Percentiles rank a stretch among this genome's conserved stretches.
phyloP scores from a whole-genome alignment of 1,140 invertebrate species.

The Drosophila willistoni region DNA sequence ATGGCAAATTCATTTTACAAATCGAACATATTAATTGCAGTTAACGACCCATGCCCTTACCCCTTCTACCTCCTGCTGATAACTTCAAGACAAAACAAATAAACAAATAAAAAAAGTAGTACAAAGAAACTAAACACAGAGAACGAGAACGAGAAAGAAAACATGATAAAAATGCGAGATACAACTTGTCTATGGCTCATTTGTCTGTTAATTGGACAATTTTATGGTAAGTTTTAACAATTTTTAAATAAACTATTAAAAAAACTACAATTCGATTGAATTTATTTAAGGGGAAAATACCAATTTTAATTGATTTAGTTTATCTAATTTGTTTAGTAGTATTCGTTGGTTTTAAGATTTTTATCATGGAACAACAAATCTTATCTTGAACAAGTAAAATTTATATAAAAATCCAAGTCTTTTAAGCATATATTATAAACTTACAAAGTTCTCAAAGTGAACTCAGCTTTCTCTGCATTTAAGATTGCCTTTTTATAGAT shows the following conservation, averaged over 20 bases:
- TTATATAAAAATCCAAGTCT: no score
- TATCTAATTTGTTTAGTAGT: no score
- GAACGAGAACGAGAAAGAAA: constrained; percentile 1
- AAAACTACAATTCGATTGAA: not conserved
- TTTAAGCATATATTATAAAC: no score
- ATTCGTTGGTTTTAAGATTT: no score
- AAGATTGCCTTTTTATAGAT: no score
- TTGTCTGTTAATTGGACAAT: constrained; percentile 66
- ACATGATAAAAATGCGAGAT: constrained; percentile 53
- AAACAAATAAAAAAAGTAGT: constrained; percentile 27
- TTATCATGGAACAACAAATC: no score
- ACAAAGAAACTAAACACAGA: constrained; percentile 18
- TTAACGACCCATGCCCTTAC: constrained; percentile 70
- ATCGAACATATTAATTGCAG: constrained; percentile 76
- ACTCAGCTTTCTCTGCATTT: no score
- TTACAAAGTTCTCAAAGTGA: no score
- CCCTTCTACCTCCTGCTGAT: constrained; percentile 45
- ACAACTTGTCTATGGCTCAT: constrained; percentile 59
- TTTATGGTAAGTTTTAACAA: constrained; percentile 54
- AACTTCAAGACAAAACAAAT: constrained; percentile 32
- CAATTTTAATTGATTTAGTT: not conserved
- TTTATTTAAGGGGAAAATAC: not conserved
- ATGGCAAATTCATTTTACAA: constrained; percentile 58
- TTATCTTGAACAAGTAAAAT: no score
- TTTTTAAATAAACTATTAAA: not conserved